Evolutionary conservation across 2,888 invertebrate species (phyloP).

Genomic region (Hirtodrosophila alboralis): DNA sequence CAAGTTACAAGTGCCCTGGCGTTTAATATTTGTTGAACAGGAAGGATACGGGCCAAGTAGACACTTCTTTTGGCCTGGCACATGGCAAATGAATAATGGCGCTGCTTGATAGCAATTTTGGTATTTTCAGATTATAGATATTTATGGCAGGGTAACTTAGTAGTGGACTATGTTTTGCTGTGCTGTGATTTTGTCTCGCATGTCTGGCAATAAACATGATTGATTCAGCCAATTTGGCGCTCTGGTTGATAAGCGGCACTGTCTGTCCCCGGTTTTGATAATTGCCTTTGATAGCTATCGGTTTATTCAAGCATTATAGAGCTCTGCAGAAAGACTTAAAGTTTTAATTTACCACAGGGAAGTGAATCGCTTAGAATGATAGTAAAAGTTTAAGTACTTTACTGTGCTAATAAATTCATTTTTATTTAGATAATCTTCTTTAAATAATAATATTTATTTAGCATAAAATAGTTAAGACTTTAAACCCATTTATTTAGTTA

Average conservation of each 20-base stretch:
- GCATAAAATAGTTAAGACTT: too few species aligned
- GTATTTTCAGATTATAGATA: conserved; percentile 52
- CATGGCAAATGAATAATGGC: conserved; percentile 38
- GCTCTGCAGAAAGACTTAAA: conserved; percentile 31
- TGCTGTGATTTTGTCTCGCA: conserved; percentile 57
- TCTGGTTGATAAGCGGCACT: conserved; percentile 48
- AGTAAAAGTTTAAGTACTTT: conserved; percentile 25
- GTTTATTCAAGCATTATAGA: conserved; percentile 28
- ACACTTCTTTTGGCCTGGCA: conserved; percentile 17
- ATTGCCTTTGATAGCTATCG: conserved; percentile 56
- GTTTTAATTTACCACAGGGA: conserved; percentile 41
- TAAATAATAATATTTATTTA: background rate
- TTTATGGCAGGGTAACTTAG: conserved; percentile 46
- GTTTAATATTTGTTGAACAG: conserved; percentile 1
- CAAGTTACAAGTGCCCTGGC: conserved; percentile 8
- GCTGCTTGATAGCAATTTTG: conserved; percentile 49
- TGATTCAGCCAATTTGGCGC: conserved; percentile 56
- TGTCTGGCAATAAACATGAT: conserved; percentile 70
- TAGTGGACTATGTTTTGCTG: conserved; percentile 29
- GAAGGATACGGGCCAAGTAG: conserved; percentile 21
- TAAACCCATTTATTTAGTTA: too few species aligned
- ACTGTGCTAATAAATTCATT: conserved; percentile 14
- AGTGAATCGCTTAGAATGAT: conserved; percentile 21
- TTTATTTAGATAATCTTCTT: background rate
- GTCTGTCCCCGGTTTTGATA: conserved; percentile 57